phyloP scores from a whole-genome alignment of 2,888 invertebrate genomes.

The Ypsolopha sequella region DNA sequence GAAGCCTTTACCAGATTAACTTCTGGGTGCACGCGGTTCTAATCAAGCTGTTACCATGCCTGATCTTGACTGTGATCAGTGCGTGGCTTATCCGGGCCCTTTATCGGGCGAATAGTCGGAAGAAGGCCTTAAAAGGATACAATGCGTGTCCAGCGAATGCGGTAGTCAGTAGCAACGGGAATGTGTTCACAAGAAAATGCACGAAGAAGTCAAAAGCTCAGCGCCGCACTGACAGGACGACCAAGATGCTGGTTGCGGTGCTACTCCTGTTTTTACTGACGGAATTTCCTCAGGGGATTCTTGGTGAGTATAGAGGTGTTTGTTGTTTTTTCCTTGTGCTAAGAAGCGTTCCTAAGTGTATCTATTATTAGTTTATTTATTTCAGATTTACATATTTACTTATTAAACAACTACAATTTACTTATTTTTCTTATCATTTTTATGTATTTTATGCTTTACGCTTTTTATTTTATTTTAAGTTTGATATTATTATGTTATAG shows the following conservation, averaged over 20 bases:
- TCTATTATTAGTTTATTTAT: too few relatives aligned
- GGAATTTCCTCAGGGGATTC: slow-evolving; percentile 87
- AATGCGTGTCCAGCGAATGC: slow-evolving; percentile 49
- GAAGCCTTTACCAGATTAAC: slow-evolving; percentile 76
- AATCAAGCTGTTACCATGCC: slow-evolving; percentile 84
- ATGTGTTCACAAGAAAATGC: slow-evolving; percentile 47
- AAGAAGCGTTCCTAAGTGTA: too few relatives aligned
- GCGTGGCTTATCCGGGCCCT: slow-evolving; percentile 79
- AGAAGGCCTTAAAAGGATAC: slow-evolving; percentile 70
- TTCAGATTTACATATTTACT: too few relatives aligned
- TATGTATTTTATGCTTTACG: too few relatives aligned
- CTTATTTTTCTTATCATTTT: too few relatives aligned
- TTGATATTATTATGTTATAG: too few relatives aligned
- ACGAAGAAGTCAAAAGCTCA: slow-evolving; percentile 56
- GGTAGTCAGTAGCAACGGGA: slow-evolving; percentile 44
- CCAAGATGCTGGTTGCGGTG: slow-evolving; percentile 90
- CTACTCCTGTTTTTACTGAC: slow-evolving; percentile 88
- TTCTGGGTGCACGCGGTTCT: slow-evolving; percentile 87
- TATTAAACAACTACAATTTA: too few relatives aligned
- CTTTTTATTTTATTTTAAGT: too few relatives aligned
- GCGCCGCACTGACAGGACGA: slow-evolving; percentile 80
- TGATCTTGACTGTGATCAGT: slow-evolving; percentile 80
- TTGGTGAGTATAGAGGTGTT: slow-evolving; percentile 53
- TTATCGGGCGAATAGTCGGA: slow-evolving; percentile 76
- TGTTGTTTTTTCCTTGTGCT: too few relatives aligned